Evolutionary conservation across 2,888 invertebrate genomes (phyloP).

Genomic region (Drosophila algonquin): DNA sequence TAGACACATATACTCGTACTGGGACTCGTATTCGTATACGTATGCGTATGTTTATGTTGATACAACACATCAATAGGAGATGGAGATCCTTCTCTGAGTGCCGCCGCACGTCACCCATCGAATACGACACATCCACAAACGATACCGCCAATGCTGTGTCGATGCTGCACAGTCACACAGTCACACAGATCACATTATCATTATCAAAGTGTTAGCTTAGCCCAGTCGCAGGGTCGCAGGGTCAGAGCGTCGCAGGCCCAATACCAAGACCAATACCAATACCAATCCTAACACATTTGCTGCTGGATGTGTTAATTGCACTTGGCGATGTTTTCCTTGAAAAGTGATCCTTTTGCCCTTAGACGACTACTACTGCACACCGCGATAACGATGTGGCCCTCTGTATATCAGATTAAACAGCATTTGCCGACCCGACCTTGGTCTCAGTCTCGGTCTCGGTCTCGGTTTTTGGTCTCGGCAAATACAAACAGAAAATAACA

Average conservation of each 20-base stretch:
- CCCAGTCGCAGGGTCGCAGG: background rate
- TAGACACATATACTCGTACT: constrained; percentile 15
- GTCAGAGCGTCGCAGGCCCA: background rate
- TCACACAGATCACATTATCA: constrained; percentile 66
- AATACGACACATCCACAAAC: constrained; percentile 42
- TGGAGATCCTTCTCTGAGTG: constrained; percentile 58
- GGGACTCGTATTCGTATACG: constrained; percentile 17
- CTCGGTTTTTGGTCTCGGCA: constrained; percentile 17
- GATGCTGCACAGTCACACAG: constrained; percentile 30
- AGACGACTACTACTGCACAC: constrained; percentile 9
- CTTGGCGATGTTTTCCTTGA: constrained; percentile 78
- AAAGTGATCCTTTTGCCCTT: constrained; percentile 74
- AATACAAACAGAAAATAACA: constrained; percentile 8
- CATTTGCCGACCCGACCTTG: constrained; percentile 60
- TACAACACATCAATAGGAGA: constrained; percentile 43
- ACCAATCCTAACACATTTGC: constrained; percentile 48
- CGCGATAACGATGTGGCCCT: constrained; percentile 60
- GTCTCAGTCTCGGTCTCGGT: constrained; percentile 15
- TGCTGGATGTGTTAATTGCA: constrained; percentile 73
- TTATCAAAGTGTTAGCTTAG: constrained; percentile 68
- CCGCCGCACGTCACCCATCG: constrained; percentile 53
- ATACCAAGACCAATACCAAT: background rate
- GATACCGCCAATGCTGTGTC: constrained; percentile 47
- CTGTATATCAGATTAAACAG: constrained; percentile 64
- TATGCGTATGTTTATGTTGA: constrained; percentile 53